Conservation (phyloP, 2,888 invertebrate genomes). For the Andricus quercusramuli region DNA sequence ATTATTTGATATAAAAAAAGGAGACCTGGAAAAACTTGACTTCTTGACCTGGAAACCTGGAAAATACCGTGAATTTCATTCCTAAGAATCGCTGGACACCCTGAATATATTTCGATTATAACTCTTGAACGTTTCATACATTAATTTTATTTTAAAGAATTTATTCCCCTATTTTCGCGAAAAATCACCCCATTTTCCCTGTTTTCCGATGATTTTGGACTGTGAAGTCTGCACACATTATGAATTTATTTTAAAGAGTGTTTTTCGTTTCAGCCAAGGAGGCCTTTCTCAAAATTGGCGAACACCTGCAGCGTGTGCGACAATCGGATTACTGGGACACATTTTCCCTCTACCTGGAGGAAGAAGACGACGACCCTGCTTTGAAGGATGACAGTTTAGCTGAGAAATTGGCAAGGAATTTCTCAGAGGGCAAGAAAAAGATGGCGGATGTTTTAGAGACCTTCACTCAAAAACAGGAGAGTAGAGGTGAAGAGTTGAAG, state of each 20-base stretch:
- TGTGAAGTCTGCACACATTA: no score
- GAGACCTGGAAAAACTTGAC: no score
- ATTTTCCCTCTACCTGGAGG: conserved; percentile 64
- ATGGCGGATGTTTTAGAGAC: conserved; percentile 66
- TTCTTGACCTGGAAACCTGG: no score
- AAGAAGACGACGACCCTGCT: conserved; percentile 68
- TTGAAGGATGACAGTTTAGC: conserved; percentile 57
- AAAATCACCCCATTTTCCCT: no score
- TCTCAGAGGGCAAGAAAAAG: conserved; percentile 62
- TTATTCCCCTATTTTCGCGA: no score
- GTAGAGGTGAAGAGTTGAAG: conserved; percentile 42
- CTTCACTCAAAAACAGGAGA: conserved; percentile 65
- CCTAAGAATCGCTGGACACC: no score
- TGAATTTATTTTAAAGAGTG: background rate
- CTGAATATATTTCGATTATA: no score
- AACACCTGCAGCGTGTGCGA: conserved; percentile 64
- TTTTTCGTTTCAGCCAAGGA: conserved; percentile 63
- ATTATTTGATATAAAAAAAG: no score
- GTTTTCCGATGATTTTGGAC: no score
- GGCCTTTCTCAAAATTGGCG: conserved; percentile 68
- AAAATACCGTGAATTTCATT: no score
- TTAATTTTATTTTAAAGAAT: no score
- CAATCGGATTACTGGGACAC: conserved; percentile 70
- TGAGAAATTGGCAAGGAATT: conserved; percentile 63
- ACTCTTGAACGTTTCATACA: no score